Evolutionary conservation across 2,888 invertebrate species (phyloP).

Genomic region (Cosmopolites sordidus): DNA sequence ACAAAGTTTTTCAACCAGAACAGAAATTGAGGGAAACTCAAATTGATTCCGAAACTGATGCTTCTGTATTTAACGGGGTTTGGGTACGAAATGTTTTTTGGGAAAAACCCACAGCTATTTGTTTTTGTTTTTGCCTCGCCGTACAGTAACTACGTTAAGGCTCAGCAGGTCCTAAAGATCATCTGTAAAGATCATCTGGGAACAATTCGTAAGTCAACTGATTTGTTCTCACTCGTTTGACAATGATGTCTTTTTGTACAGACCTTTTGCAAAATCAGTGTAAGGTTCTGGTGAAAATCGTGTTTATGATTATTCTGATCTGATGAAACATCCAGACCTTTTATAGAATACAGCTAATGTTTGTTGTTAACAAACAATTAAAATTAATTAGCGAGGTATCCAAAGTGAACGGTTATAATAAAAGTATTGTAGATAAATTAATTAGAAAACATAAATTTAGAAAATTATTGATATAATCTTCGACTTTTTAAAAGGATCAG

Average conservation of each 20-base stretch:
- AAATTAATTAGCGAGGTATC: too few relatives aligned
- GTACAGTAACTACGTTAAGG: background rate
- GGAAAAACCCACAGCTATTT: background rate
- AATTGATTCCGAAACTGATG: background rate
- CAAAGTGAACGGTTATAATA: too few relatives aligned
- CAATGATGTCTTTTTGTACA: constrained; percentile 25
- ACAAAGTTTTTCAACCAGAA: too few relatives aligned
- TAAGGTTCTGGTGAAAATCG: constrained; percentile 18
- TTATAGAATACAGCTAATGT: constrained; percentile 31
- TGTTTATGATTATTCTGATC: constrained; percentile 10
- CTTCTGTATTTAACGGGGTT: constrained; percentile 5
- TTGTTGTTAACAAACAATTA: too few relatives aligned
- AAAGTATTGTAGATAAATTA: too few relatives aligned
- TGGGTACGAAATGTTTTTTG: background rate
- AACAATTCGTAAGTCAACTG: constrained; percentile 22
- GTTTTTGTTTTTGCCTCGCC: constrained; percentile 13
- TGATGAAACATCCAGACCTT: constrained; percentile 14
- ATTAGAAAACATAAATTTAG: too few relatives aligned
- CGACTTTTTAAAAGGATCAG: too few relatives aligned
- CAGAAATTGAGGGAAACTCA: too few relatives aligned
- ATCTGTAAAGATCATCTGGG: constrained; percentile 28
- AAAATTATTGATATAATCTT: too few relatives aligned
- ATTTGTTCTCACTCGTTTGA: constrained; percentile 22
- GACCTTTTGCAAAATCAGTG: constrained; percentile 25
- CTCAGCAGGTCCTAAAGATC: constrained; percentile 8